phyloP scores from a whole-genome alignment of 2,888 invertebrate genomes.

The Drosophila rubida region DNA sequence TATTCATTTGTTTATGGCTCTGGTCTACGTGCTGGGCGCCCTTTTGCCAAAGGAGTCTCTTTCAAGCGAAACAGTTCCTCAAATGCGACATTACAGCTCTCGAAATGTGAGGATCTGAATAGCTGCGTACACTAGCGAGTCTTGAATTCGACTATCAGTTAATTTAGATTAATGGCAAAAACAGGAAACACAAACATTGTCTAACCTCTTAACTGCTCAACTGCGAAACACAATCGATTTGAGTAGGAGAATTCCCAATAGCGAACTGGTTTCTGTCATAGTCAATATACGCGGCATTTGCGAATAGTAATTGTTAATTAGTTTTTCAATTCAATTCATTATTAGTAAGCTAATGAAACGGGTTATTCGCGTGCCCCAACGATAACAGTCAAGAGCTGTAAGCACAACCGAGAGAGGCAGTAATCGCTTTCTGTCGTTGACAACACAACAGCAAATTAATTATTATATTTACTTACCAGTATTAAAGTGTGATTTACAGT shows the following conservation, averaged over 20 bases:
- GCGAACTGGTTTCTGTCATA: background rate
- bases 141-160: slow-evolving; percentile 19
- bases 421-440: no score
- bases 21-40: slow-evolving; percentile 45
- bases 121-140: background rate
- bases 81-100: slow-evolving; percentile 9
- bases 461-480: no score
- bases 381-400: background rate
- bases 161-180: slow-evolving; percentile 4
- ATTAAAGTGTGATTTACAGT: no score
- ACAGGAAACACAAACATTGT: slow-evolving; percentile 25
- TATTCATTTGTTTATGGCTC: slow-evolving; percentile 52
- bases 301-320: background rate
- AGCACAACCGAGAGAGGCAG: no score
- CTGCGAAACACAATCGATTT: slow-evolving; percentile 8
- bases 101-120: slow-evolving; percentile 8
- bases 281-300: background rate
- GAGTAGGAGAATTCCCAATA: background rate
- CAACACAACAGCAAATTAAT: no score
- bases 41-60: slow-evolving; percentile 32
- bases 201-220: slow-evolving; percentile 3
- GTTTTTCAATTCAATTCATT: background rate
- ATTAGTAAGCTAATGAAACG: background rate
- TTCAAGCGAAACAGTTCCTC: slow-evolving; percentile 8
- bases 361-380: background rate